Conservation (phyloP, 1,140 invertebrate species). For the Calliphora vicina region DNA sequence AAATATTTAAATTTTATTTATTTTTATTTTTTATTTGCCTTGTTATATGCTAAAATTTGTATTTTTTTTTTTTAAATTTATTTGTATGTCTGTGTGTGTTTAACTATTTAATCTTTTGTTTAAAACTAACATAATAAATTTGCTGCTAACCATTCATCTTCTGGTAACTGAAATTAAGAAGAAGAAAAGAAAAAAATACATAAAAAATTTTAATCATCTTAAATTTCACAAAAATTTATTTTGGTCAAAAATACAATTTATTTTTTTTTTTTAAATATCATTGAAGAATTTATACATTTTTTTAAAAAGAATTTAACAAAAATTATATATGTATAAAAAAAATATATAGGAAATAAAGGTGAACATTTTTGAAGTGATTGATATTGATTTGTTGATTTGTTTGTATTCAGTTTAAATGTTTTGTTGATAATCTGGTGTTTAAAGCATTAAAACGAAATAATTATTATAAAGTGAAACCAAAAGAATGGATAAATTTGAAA, state of each 20-base stretch:
- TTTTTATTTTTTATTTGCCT: too few relatives aligned
- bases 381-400: background rate
- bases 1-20: background rate
- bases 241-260: conserved; percentile 3
- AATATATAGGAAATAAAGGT: background rate
- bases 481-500: background rate
- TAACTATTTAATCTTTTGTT: background rate
- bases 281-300: background rate
- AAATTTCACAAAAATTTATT: background rate
- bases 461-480: background rate
- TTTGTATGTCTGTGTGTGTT: background rate
- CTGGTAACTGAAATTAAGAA: conserved; percentile 62
- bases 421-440: background rate
- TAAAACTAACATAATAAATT: conserved; percentile 63
- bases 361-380: background rate
- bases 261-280: background rate
- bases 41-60: too few relatives aligned
- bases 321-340: background rate
- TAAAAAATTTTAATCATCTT: conserved; percentile 34
- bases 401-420: background rate
- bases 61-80: conserved; percentile 11
- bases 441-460: background rate
- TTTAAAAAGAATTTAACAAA: background rate
- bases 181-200: conserved; percentile 39
- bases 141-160: conserved; percentile 63